Evolutionary conservation across 2,113 vertebrate genomes (phyloP).

Genomic region (Macaca nemestrina): DNA sequence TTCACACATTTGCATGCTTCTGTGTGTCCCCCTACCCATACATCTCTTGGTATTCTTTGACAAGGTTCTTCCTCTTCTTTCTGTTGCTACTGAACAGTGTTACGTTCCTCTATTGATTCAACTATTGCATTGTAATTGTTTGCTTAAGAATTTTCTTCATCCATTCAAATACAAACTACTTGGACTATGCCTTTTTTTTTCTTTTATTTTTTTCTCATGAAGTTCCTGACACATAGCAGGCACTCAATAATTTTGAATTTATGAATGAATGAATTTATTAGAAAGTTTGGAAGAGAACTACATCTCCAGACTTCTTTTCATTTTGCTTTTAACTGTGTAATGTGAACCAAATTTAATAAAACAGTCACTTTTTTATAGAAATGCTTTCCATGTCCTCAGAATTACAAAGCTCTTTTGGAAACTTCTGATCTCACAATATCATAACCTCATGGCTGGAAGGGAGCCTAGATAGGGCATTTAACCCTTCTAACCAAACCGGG

Average conservation of each 20-base stretch:
- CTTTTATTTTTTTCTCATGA: not conserved
- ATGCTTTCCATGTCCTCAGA: conserved; percentile 50
- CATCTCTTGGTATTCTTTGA: not conserved
- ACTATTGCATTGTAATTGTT: not conserved
- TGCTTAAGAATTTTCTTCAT: not conserved
- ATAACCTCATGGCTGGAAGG: conserved; percentile 56
- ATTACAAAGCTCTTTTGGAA: conserved; percentile 62
- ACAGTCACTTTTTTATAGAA: conserved; percentile 54
- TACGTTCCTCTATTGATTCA: not conserved
- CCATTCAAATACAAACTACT: not conserved
- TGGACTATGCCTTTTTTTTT: not conserved
- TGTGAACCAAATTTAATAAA: conserved; percentile 63
- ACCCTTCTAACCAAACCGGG: not conserved
- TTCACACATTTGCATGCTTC: not conserved
- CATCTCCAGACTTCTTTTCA: conserved; percentile 67
- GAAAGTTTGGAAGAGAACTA: conserved; percentile 57
- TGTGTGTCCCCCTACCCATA: not conserved
- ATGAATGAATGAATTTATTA: conserved; percentile 69
- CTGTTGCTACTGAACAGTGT: not conserved
- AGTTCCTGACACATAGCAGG: conserved; percentile 25
- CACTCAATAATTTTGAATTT: conserved; percentile 63
- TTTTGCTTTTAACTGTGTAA: conserved; percentile 58
- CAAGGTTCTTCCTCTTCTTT: not conserved
- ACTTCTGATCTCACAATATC: conserved; percentile 42
- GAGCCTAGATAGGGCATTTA: conserved; percentile 39